Evolutionary conservation across 2,113 vertebrate species (phyloP), one percentile per base, ranked within the genome.

Genomic region (Callorhinus ursinus): DNA sequence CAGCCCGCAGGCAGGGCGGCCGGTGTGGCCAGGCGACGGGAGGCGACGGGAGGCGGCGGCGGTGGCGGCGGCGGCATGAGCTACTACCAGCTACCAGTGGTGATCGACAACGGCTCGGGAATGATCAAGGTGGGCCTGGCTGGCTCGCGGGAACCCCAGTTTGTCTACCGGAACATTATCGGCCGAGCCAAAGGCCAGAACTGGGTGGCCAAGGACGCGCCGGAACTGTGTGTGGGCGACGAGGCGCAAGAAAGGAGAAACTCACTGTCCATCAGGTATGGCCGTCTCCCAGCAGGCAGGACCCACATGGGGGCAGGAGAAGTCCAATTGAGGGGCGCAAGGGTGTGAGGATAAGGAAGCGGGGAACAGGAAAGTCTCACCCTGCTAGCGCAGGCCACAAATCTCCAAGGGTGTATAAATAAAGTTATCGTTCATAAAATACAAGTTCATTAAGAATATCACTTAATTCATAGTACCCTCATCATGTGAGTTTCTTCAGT

Each of bases 71-170:
- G 42, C 71, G 9, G 13, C 11, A 96, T 81, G 98, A 96, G 74
- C 71, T 6, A 21, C 33, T 67, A 90, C 26, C 95, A 92, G 79
- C 79, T 93, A 0, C 98, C 98, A 13, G 97, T 95, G 21, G 97
- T 98, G 82, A 96, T 98, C 86, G 98, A 98, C 95, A 96, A 97
- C 46, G 98, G 98, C 79, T 98, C 98, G 0, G 98, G 79, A 1
- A 76, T 98, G 87, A 97, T 98, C 95, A 98, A 98, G 88, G 96
- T 96, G 9, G 98, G 98, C 65, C 85, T 98, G 49, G 97, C 98
- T 4, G 98, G 98, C 31, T 97, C 93, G 33, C 97, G 97, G 72
- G 96, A 98, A 22, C 98, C 98, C 15, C 96, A 96, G 4, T 96
- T 98, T 26, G 72, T 97, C 77, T 98, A 97, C 39, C 90, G 98